phyloP scores from a whole-genome alignment of 1,140 invertebrate species.

The Diuraphis noxia region DNA sequence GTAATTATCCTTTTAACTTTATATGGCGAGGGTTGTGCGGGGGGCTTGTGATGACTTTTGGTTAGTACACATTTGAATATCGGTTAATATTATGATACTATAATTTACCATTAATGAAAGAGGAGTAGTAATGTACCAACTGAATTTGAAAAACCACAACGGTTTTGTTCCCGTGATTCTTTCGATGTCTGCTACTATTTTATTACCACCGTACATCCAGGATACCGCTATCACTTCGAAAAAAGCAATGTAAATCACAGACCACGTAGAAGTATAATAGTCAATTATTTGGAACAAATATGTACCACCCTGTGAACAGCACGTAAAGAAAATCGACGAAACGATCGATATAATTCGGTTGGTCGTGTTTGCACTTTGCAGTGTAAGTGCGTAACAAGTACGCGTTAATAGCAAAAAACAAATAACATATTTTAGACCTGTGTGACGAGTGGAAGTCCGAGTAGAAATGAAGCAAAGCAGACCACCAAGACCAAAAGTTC shows the following conservation, averaged over 20 bases:
- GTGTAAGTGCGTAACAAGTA: too few species aligned
- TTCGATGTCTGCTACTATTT: constrained; percentile 78
- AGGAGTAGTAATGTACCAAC: constrained; percentile 82
- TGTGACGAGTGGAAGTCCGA: constrained; percentile 82
- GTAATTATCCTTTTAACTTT: not conserved
- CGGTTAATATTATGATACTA: not conserved
- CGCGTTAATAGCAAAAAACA: not conserved
- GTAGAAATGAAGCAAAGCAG: constrained; percentile 79
- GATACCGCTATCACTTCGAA: constrained; percentile 88
- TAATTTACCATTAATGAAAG: constrained; percentile 74
- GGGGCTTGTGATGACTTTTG: not conserved
- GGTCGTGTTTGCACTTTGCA: too few species aligned
- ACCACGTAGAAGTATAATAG: constrained; percentile 87
- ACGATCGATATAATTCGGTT: not conserved
- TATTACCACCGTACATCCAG: constrained; percentile 87
- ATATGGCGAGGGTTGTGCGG: not conserved
- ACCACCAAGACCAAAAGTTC: constrained; percentile 83
- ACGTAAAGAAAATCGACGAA: not conserved
- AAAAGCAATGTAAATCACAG: constrained; percentile 88
- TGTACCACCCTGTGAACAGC: constrained; percentile 76
- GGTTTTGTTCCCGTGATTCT: constrained; percentile 84
- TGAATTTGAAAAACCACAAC: constrained; percentile 79
- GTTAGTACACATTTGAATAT: not conserved
- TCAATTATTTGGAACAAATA: constrained; percentile 92
- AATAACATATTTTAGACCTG: constrained; percentile 64